Conservation (phyloP, 2,888 invertebrate species). For the Choristoneura rosaceana region DNA sequence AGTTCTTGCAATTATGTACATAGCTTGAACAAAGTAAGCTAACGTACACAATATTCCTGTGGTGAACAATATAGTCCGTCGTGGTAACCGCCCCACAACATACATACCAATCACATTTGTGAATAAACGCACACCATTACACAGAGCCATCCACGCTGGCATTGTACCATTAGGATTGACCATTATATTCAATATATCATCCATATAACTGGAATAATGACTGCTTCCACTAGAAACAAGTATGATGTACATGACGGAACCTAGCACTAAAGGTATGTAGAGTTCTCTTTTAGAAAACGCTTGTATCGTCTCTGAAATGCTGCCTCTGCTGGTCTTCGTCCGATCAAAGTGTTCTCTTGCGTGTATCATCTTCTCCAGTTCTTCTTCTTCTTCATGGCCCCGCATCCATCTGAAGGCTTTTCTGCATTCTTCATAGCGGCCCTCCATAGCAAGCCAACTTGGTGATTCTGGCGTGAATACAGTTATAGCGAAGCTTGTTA, state of each 20-base stretch:
- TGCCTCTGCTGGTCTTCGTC: neutral
- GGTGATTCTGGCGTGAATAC: constrained; percentile 85
- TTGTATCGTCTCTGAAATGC: neutral
- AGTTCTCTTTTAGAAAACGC: neutral
- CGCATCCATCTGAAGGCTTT: constrained; percentile 84
- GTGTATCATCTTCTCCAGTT: constrained; percentile 67
- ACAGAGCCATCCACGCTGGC: constrained; percentile 4
- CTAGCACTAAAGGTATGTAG: neutral
- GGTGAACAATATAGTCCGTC: constrained; percentile 1
- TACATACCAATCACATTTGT: neutral
- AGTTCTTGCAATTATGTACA: neutral
- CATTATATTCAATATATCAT: neutral
- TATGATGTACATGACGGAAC: neutral
- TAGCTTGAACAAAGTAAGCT: neutral
- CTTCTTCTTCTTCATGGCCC: constrained; percentile 76
- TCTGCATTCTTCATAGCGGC: constrained; percentile 78
- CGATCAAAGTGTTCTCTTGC: constrained; percentile 47
- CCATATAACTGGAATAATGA: neutral
- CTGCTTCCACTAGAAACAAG: neutral
- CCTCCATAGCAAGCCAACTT: constrained; percentile 84
- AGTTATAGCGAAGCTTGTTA: constrained; percentile 71
- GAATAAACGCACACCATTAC: neutral
- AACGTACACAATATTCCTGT: neutral
- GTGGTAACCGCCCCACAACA: neutral
- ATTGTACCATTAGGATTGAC: neutral